Percentiles rank a stretch among this genome's conserved stretches.
These are phyloP conservation scores for Platerodrilus igneus DNA, from an alignment of 2,888 invertebrate species.

Conservation along the genomic window DNA sequence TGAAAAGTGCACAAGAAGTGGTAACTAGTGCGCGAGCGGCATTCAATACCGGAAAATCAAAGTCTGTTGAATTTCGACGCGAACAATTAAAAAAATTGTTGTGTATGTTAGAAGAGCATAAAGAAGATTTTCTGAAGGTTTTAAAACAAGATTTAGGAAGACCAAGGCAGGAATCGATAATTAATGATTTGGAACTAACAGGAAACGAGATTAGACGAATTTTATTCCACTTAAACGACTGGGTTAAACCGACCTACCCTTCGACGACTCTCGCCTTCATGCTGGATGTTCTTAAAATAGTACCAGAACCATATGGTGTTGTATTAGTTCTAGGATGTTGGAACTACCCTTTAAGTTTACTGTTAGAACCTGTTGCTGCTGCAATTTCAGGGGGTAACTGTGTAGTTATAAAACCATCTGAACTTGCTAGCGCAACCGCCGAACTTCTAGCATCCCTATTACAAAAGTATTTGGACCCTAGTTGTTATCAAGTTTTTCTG, in stretches of 20 bases:
- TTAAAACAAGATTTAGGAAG: conserved; percentile 76
- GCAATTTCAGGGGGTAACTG: conserved; percentile 94
- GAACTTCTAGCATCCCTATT: conserved; percentile 67
- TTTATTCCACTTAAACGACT: conserved; percentile 68
- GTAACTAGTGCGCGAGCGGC: conserved; percentile 66
- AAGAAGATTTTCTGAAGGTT: conserved; percentile 66
- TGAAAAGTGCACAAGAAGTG: conserved; percentile 21
- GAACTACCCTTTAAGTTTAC: conserved; percentile 92
- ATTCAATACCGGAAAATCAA: conserved; percentile 77
- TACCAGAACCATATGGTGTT: conserved; percentile 90
- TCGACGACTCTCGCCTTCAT: conserved; percentile 65
- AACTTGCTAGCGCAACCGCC: conserved; percentile 71
- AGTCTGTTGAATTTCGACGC: conserved; percentile 71
- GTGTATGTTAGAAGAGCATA: conserved; percentile 77
- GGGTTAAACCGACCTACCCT: conserved; percentile 71
- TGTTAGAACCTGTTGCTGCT: conserved; percentile 73
- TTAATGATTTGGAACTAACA: conserved; percentile 75
- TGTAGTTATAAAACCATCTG: conserved; percentile 89
- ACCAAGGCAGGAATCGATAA: conserved; percentile 70
- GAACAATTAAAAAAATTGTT: conserved; percentile 72
- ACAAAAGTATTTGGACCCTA: conserved; percentile 88
- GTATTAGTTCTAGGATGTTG: conserved; percentile 87
- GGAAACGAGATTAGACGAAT: conserved; percentile 71
- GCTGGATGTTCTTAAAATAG: conserved; percentile 67
- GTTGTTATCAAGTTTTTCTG: conserved; percentile 72